Conservation (phyloP, 1,140 invertebrate species). For the Drosophila asahinai region DNA sequence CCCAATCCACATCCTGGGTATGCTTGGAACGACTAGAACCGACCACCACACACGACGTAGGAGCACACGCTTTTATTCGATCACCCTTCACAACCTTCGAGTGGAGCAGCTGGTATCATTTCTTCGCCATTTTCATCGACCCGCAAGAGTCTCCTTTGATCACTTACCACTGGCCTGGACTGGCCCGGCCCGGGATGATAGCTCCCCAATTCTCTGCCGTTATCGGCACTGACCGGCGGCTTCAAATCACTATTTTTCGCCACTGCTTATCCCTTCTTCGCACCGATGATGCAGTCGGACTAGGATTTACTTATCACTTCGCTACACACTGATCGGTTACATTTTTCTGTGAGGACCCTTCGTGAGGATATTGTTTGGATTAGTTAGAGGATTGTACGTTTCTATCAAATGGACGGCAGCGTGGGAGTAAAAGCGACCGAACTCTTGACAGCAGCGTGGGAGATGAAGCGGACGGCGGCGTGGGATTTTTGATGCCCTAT, state of each 20-base stretch:
- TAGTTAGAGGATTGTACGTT: slow-evolving; percentile 58
- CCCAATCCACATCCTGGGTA: slow-evolving; percentile 14
- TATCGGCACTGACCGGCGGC: slow-evolving; percentile 1
- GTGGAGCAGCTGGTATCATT: slow-evolving; percentile 35
- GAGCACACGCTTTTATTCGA: slow-evolving; percentile 17
- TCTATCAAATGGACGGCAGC: slow-evolving; percentile 49
- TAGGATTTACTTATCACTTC: slow-evolving; percentile 20
- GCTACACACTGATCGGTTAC: slow-evolving; percentile 13
- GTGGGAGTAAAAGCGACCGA: background rate
- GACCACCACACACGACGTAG: slow-evolving; percentile 15
- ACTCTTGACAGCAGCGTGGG: slow-evolving; percentile 45
- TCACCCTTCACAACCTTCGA: slow-evolving; percentile 11
- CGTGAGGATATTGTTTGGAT: slow-evolving; percentile 39
- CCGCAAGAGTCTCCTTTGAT: slow-evolving; percentile 12
- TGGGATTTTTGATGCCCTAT: slow-evolving; percentile 3
- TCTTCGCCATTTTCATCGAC: slow-evolving; percentile 39
- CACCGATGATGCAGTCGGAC: slow-evolving; percentile 11
- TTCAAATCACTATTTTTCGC: background rate
- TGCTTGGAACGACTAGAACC: slow-evolving; percentile 9
- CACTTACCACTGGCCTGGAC: slow-evolving; percentile 10
- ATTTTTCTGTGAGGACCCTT: slow-evolving; percentile 35
- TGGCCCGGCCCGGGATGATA: slow-evolving; percentile 18
- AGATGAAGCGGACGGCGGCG: slow-evolving; percentile 1
- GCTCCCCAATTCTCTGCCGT: slow-evolving; percentile 8
- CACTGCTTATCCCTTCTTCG: slow-evolving; percentile 8